A percentile compares a stretch with the other conserved stretches of the same genome.
Conservation (phyloP, 2,888 invertebrate species). For the Drosophila leonis region DNA sequence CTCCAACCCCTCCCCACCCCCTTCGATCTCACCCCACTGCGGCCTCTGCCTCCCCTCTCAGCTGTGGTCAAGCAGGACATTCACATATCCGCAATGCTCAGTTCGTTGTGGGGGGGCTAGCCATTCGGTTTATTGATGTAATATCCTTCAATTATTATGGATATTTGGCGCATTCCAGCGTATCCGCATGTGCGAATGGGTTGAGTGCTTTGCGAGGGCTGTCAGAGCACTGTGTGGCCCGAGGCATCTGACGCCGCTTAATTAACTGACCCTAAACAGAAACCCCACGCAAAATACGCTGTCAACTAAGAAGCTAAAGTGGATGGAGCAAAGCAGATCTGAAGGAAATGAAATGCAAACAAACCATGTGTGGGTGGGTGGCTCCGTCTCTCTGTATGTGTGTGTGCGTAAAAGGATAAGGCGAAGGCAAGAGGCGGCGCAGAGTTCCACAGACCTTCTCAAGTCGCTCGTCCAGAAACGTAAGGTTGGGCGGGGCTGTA, state of each 20-base stretch:
- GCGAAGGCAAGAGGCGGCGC: slow-evolving; percentile 40
- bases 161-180: slow-evolving; percentile 80
- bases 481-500: not conserved
- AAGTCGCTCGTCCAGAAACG: slow-evolving; percentile 40
- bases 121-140: slow-evolving; percentile 82
- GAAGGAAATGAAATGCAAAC: slow-evolving; percentile 80
- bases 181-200: slow-evolving; percentile 59
- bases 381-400: slow-evolving; percentile 10
- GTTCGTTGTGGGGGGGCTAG: not conserved
- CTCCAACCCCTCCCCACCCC: not conserved
- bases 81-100: slow-evolving; percentile 19
- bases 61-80: slow-evolving; percentile 39
- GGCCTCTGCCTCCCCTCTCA: not conserved
- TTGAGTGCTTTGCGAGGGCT: slow-evolving; percentile 21
- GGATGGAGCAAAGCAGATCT: slow-evolving; percentile 33
- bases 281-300: slow-evolving; percentile 43
- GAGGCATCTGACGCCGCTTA: slow-evolving; percentile 60
- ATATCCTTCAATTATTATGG: slow-evolving; percentile 84
- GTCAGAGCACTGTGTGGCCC: not conserved
- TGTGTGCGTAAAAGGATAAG: slow-evolving; percentile 61
- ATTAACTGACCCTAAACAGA: slow-evolving; percentile 69
- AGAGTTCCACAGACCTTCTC: slow-evolving; percentile 30
- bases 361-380: slow-evolving; percentile 47
- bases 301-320: slow-evolving; percentile 46
- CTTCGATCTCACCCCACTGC: not conserved